Conservation (phyloP, 2,113 vertebrate species). For the Xenopus laevis region DNA sequence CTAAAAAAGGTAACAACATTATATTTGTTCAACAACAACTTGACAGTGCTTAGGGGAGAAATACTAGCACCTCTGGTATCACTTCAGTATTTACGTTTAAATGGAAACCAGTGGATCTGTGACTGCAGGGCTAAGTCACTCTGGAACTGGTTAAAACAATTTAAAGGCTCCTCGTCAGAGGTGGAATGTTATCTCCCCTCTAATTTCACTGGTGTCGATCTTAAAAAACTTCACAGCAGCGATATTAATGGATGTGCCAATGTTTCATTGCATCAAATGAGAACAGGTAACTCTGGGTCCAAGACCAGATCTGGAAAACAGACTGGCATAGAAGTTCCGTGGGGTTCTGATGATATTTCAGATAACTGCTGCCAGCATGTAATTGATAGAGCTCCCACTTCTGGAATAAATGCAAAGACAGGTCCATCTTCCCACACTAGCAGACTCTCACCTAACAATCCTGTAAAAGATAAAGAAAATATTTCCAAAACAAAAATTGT, state of each 20-base stretch:
- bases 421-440: conserved; percentile 72
- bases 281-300: conserved; percentile 75
- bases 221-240: conserved; percentile 75
- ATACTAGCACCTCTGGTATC: conserved; percentile 80
- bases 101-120: conserved; percentile 95
- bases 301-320: conserved; percentile 73
- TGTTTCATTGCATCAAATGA: conserved; percentile 64
- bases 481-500: conserved; percentile 83
- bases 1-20: conserved; percentile 89
- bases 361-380: conserved; percentile 84
- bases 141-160: conserved; percentile 95
- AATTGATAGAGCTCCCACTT: conserved; percentile 84
- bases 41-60: conserved; percentile 81
- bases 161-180: conserved; percentile 92
- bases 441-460: conserved; percentile 80
- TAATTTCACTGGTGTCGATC: conserved; percentile 77
- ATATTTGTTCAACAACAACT: conserved; percentile 94
- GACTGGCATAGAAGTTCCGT: conserved; percentile 64
- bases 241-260: conserved; percentile 86
- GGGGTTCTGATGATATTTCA: conserved; percentile 55
- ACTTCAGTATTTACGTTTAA: conserved; percentile 91
- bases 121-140: conserved; percentile 90
- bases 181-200: conserved; percentile 83
- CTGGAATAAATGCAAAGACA: conserved; percentile 77
- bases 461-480: conserved; percentile 85